These are phyloP conservation scores for Notarius quadriscutis DNA, from an alignment of 2,113 vertebrate genomes.

Conservation along the genomic window DNA sequence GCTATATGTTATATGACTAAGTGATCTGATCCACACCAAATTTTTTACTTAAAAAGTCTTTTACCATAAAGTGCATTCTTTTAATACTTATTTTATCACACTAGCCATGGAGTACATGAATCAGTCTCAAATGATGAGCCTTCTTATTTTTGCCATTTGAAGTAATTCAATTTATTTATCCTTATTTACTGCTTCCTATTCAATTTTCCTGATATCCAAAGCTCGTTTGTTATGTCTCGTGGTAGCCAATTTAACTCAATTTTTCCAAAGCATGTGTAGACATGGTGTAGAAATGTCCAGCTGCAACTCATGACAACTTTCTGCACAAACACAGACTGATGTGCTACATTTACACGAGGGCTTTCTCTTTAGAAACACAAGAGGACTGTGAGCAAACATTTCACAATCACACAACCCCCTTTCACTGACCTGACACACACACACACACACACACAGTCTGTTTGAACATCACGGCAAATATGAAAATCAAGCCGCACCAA, in stretches of 20 bases:
- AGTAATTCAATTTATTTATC: background rate
- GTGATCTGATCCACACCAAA: background rate
- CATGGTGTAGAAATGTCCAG: background rate
- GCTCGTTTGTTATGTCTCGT: background rate
- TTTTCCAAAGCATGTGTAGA: background rate
- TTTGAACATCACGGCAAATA: constrained; percentile 65
- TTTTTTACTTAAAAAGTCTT: background rate
- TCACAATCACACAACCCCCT: background rate
- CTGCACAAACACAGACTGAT: background rate
- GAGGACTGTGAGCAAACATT: background rate
- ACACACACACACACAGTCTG: constrained; percentile 35
- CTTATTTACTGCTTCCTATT: background rate
- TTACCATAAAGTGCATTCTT: background rate
- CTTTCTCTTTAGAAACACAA: background rate
- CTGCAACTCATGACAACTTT: background rate
- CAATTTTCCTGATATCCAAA: background rate
- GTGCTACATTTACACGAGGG: background rate
- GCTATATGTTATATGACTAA: background rate
- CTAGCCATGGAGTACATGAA: background rate
- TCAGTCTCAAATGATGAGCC: background rate
- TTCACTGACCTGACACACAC: constrained; percentile 16
- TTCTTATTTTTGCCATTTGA: background rate
- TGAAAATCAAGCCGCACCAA: constrained; percentile 19
- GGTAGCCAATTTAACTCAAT: background rate
- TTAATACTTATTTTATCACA: background rate